Percentiles rank a stretch among this genome's conserved stretches.
These are phyloP conservation scores for Poeciliopsis paucimaculata DNA, from an alignment of 2,797 vertebrate species.

Conservation along the genomic window DNA sequence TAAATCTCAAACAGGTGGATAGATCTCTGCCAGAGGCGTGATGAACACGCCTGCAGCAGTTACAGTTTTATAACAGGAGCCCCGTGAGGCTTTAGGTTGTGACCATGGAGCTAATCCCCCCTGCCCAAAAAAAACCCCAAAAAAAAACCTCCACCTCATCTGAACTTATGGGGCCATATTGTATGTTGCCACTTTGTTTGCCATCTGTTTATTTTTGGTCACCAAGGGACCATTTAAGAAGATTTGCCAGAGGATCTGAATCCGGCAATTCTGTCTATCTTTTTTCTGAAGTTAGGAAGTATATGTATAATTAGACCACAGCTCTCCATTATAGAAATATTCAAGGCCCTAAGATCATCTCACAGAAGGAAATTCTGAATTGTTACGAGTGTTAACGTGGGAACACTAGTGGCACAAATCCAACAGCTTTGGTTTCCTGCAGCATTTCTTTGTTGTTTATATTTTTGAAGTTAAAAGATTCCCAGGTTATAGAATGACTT, in stretches of 20 bases:
- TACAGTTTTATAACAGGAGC: neutral
- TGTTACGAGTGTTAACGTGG: neutral
- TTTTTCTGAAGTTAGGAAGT: slow-evolving; percentile 80
- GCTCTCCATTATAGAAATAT: slow-evolving; percentile 78
- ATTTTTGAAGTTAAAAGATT: neutral
- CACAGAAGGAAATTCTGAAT: slow-evolving; percentile 30
- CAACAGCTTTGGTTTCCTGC: neutral
- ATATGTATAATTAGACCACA: slow-evolving; percentile 81
- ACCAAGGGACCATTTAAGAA: slow-evolving; percentile 47
- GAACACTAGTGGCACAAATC: neutral
- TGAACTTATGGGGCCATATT: neutral
- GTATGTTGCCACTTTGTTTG: slow-evolving; percentile 10
- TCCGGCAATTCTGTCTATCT: slow-evolving; percentile 52
- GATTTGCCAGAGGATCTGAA: slow-evolving; percentile 54
- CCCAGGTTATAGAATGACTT: neutral
- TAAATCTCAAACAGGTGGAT: slow-evolving; percentile 44
- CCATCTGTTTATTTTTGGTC: slow-evolving; percentile 17
- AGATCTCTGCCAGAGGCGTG: neutral
- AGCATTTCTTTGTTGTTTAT: neutral
- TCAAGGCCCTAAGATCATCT: slow-evolving; percentile 61
- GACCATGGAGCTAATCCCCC: neutral
- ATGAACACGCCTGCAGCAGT: neutral
- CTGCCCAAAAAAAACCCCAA: neutral
- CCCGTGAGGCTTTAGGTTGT: neutral
- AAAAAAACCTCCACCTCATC: neutral